Conservation (phyloP, 1,140 invertebrate species). For the Conopomorpha cramerella region DNA sequence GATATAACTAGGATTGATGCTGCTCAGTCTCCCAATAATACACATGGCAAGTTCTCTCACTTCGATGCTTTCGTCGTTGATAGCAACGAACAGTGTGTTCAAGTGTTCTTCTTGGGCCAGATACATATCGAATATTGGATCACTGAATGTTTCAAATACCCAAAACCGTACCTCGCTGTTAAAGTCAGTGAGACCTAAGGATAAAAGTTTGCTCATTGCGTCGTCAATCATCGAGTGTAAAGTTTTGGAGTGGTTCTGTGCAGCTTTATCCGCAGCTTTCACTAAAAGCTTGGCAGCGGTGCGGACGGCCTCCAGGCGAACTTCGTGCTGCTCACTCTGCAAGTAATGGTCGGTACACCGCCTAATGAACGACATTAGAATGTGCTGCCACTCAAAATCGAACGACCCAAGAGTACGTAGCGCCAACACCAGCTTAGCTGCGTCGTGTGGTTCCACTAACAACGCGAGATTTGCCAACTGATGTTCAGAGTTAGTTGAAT, state of each 20-base stretch:
- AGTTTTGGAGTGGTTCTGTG: constrained; percentile 70
- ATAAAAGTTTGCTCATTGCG: constrained; percentile 86
- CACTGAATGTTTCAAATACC: constrained; percentile 86
- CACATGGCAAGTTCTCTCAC: constrained; percentile 93
- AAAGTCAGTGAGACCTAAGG: constrained; percentile 92
- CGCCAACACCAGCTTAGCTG: constrained; percentile 86
- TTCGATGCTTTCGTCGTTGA: constrained; percentile 97
- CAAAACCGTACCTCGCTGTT: constrained; percentile 92
- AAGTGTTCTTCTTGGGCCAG: constrained; percentile 95
- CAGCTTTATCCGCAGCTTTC: constrained; percentile 74
- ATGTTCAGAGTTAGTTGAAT: constrained; percentile 60
- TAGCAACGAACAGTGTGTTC: constrained; percentile 88
- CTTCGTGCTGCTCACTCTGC: constrained; percentile 88
- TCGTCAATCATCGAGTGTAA: constrained; percentile 87
- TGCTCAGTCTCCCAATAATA: constrained; percentile 88
- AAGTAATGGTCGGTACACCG: constrained; percentile 93
- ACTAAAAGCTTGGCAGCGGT: constrained; percentile 89
- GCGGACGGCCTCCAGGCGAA: constrained; percentile 91
- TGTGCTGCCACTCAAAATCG: constrained; percentile 96
- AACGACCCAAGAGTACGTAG: constrained; percentile 93
- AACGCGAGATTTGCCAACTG: constrained; percentile 29
- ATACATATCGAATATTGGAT: constrained; percentile 92
- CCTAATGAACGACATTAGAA: constrained; percentile 88
- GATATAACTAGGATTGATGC: constrained; percentile 97
- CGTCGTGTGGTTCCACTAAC: constrained; percentile 68